Evolutionary conservation across 2,888 invertebrate species (phyloP).

Genomic region (Schizaphis graminum): DNA sequence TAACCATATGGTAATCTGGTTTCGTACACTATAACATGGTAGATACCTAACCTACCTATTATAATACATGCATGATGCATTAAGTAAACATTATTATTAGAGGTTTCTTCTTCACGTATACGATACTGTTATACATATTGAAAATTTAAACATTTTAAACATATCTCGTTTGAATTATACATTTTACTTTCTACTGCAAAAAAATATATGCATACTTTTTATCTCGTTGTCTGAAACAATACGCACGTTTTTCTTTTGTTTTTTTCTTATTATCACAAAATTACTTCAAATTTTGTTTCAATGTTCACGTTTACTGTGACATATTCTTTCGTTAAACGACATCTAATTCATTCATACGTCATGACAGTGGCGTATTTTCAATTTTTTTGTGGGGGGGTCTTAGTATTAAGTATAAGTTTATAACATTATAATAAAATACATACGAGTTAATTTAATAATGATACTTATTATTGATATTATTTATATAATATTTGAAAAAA

Average conservation of each 20-base stretch:
- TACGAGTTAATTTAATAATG: too few relatives aligned
- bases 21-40: background rate
- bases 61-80: background rate
- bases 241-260: background rate
- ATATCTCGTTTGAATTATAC: background rate
- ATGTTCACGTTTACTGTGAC: background rate
- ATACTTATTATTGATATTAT: too few relatives aligned
- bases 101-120: background rate
- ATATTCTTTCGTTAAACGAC: background rate
- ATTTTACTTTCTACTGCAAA: background rate
- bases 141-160: background rate
- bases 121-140: background rate
- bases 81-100: background rate
- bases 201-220: background rate
- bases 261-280: background rate
- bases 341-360: too few relatives aligned
- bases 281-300: background rate
- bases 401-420: too few relatives aligned
- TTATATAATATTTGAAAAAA: too few relatives aligned
- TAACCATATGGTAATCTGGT: constrained; percentile 28
- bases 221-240: background rate
- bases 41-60: background rate
- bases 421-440: too few relatives aligned
- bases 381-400: too few relatives aligned
- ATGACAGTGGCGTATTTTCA: too few relatives aligned